Evolutionary conservation across 2,113 vertebrate genomes (phyloP), one percentile per base, ranked within the genome.

Genomic region (Helogale parvula): DNA sequence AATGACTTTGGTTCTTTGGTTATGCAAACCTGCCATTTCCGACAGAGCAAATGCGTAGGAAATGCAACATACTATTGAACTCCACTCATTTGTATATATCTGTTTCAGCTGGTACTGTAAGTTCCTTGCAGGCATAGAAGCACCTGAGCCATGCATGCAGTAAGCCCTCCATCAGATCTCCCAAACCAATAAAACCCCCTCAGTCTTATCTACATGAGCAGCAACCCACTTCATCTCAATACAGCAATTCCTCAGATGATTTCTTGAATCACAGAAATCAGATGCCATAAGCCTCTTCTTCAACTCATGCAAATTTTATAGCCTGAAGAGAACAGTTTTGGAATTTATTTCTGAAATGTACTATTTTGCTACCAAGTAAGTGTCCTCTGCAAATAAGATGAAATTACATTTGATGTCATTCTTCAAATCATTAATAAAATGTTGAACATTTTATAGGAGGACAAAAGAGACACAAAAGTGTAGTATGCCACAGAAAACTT

Each of bases 281-380:
- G 38, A 86, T 31, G 2, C 2, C 29, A 74, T 84, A 71, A 94
- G 77, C 25, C 45, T 89, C 52, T 91, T 93, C 45, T 77, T 25
- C 47, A 84, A 63, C 17, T 52, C 45, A 6, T 65, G 65, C 5
- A 69, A 65, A 92, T n/a, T 77, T 57, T 69, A 87, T 17, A 83
- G 31, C 7, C 13, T 65, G 3, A 1, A 35, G 0, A 82, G 25
- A 71, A 11, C 7, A 87, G 38, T 74, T 88, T 63, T 25, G 5
- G 3, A 74, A 89, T 60, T 90, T 80, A 41, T 82, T 90, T 91
- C 38, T 86, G 31, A 94, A 94, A 54, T 50, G 6, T 57, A 94
- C 50, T 50, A 79, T 25, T 76, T 60, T 69, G 17, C 54, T 83
- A 66, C 25, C 23, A 92, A 91, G 60, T 27, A 80, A 50, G 15